Conservation (phyloP, 2,797 vertebrate species). For the Falco berigora region DNA sequence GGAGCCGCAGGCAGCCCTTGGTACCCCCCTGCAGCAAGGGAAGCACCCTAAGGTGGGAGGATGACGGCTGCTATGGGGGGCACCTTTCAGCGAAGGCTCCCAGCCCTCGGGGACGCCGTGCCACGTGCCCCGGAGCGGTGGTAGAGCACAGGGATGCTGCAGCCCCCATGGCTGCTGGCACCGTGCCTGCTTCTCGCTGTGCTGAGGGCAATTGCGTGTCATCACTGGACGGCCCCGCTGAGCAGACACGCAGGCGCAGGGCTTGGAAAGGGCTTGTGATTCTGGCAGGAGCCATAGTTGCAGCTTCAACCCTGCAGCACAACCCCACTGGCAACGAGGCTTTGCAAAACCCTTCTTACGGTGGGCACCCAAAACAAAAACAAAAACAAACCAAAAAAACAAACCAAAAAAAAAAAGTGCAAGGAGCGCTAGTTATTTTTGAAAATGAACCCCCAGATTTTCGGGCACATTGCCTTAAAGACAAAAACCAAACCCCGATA, state of each 20-base stretch:
- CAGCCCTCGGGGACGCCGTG: background rate
- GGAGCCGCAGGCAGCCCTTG: background rate
- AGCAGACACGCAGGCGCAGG: background rate
- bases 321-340: fast-evolving
- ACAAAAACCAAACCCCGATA: background rate
- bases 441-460: background rate
- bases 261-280: no score
- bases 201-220: fast-evolving
- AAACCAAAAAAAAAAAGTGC: no score
- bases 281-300: background rate
- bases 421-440: background rate
- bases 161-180: background rate
- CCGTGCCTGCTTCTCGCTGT: fast-evolving
- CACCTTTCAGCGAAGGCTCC: background rate
- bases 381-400: no score
- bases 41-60: background rate
- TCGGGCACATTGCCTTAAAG: fast-evolving
- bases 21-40: background rate
- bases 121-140: background rate
- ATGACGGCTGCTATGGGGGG: fast-evolving
- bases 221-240: fast-evolving
- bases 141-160: background rate
- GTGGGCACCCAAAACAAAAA: no score
- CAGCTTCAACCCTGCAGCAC: background rate
- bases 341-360: background rate